Evolutionary conservation across 2,113 vertebrate genomes (phyloP), one percentile per base, ranked within the genome.

Genomic region (Thamnaconus septentrionalis): DNA sequence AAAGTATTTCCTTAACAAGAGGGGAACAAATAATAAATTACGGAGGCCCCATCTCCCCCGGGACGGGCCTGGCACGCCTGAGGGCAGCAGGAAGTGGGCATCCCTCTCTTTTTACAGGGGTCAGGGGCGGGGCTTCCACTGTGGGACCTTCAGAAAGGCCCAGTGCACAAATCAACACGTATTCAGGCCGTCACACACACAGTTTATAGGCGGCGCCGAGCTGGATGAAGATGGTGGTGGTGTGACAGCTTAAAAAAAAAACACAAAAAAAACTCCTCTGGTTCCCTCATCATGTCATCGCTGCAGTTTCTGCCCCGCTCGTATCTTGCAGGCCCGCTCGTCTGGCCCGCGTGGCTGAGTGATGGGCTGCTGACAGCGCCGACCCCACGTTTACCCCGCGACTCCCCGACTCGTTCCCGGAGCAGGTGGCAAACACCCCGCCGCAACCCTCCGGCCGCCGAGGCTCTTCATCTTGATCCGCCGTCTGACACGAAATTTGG

Each of bases 1-100:
- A 91, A 89, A 88, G 82, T 88, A 89, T 91, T 90, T 92, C 81
- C 84, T 89, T 87, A 88, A 89, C 83, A 86, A 82, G 76, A 87
- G 66, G 61, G 68, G 79, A 88, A 86, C 76, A 83, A 88, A 89
- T 88, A 87, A 88, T 90, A 89, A 87, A 89, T 90, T 58, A 86
- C 69, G 80, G 75, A 31, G 81, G 81, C 75, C 75, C 71, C 64
- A 5, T 70, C 45, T 80, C 66, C 84, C 78, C 43, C 50, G 79
- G 65, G 73, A 76, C 70, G 43, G 62, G 41, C 70, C 65, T 86
- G 81, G 79, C 82, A 84, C 51, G 76, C 75, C 75, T 78, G 47
- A 73, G 76, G 84, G 75, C 70, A 48, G 75, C 70, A 77, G 80
- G 79, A 87, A 84, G 83, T 85, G 84, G 87, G 87, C 83, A 86